Base-by-base conservation (phyloP, 2,888 invertebrate genomes). In the Drosophila kambysellisi region DNA sequence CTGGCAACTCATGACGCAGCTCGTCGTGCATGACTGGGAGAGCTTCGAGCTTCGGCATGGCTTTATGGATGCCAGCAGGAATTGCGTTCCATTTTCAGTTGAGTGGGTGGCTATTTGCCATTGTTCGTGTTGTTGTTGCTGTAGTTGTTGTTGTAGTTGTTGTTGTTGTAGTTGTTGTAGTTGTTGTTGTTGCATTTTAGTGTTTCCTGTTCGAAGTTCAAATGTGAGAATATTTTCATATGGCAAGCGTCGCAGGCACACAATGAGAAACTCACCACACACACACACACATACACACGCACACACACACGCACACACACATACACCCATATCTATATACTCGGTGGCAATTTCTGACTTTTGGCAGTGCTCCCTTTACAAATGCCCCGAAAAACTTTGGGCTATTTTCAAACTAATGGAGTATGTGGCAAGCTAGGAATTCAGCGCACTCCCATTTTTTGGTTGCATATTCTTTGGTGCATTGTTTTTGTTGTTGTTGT, bases 171-270 rank as follows among this genome's bases (percentile, higher is more conserved):
- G n/a, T n/a, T 57, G 43, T 12, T 65, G 61, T 54, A 65, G 60
- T 43, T 78, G 68, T 57, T 80, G 74, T 52, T 75, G 71, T 68
- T 84, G 89, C 80, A 80, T 83, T 87, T 87, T 89, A 88, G 88
- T 88, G 83, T 85, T 88, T 89, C 89, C 89, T 88, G 87, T 88
- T 88, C 83, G 83, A 89, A 89, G 87, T 89, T 88, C 87, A 88
- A 88, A 88, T 88, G 87, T 88, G 89, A 88, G 85, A 84, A 84
- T 87, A 87, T 87, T 87, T 87, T 89, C 89, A 74, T 76, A 86
- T 89, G 80, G 76, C 70, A 62, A 73, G 52, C 80, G 59, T 70
- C 60, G 50, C 52, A 32, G 12, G n/a, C 57, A 73, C 63, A 68
- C 56, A 46, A 29, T 33, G 51, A 48, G 65, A 71, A 65, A 76